Conservation (phyloP, 92 coral and sea anemone species). For the Bergia puertoricense region DNA sequence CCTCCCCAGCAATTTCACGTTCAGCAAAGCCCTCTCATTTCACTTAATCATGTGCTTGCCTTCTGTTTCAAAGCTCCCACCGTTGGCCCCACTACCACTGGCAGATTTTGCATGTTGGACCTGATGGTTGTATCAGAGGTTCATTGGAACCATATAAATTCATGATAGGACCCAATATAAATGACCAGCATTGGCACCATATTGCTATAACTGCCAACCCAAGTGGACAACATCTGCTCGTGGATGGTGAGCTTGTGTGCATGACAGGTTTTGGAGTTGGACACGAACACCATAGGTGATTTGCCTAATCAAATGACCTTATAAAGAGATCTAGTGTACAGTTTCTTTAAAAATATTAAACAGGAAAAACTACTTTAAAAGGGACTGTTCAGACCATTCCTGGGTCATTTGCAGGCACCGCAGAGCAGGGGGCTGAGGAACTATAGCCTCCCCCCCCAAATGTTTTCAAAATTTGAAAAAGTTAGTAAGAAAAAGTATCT, state of each 20-base stretch:
- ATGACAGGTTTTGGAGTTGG: slow-evolving; percentile 83
- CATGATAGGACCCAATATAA: slow-evolving; percentile 77
- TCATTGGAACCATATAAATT: slow-evolving; percentile 87
- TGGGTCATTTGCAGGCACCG: no score
- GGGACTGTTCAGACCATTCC: no score
- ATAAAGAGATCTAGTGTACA: no score
- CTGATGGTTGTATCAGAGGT: slow-evolving; percentile 84
- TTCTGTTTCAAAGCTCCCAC: slow-evolving; percentile 48
- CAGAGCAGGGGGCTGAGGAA: no score
- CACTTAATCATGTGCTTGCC: neutral
- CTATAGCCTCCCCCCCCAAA: no score
- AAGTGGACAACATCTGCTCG: slow-evolving; percentile 68
- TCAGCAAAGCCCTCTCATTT: no score
- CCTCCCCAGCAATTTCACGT: no score
- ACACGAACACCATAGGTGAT: slow-evolving; percentile 79
- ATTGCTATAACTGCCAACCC: slow-evolving; percentile 75
- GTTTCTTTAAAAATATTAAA: no score
- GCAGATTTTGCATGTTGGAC: slow-evolving; percentile 87
- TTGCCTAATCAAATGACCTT: no score
- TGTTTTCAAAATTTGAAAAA: no score
- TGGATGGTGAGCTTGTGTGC: slow-evolving; percentile 70
- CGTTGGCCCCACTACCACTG: slow-evolving; percentile 86
- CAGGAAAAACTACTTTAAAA: no score
- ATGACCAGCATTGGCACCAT: slow-evolving; percentile 80
- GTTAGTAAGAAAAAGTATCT: no score